Evolutionary conservation across 2,888 invertebrate species (phyloP).

Genomic region (Andrena hattorfiana): DNA sequence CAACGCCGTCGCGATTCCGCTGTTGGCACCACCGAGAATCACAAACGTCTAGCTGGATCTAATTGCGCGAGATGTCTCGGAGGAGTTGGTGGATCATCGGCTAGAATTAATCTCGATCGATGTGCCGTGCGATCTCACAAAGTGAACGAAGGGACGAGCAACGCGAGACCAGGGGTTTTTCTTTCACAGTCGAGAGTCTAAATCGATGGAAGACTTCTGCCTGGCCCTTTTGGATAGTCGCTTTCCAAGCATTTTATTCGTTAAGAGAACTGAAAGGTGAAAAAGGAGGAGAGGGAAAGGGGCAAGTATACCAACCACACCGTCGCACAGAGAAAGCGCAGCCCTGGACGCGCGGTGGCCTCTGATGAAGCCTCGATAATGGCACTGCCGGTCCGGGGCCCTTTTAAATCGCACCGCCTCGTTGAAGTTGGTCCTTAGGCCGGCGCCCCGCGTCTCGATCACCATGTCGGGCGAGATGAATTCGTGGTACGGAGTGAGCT

Average conservation of each 20-base stretch:
- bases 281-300: neutral
- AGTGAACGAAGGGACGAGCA: neutral
- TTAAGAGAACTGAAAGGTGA: neutral
- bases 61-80: neutral
- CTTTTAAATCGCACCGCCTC: slow-evolving; percentile 74
- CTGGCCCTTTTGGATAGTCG: too few species aligned
- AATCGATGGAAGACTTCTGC: too few species aligned
- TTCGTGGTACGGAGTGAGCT: slow-evolving; percentile 86
- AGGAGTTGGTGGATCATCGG: neutral
- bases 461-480: slow-evolving; percentile 88
- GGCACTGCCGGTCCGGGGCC: slow-evolving; percentile 83
- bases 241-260: too few species aligned
- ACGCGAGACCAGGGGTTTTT: too few species aligned
- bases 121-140: neutral
- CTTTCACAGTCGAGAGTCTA: too few species aligned
- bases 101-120: neutral
- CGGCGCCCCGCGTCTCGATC: slow-evolving; percentile 89
- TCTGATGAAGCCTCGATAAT: slow-evolving; percentile 86
- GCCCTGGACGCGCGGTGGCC: slow-evolving; percentile 84
- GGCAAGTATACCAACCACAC: slow-evolving; percentile 80
- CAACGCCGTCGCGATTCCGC: neutral
- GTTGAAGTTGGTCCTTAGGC: slow-evolving; percentile 84
- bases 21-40: neutral
- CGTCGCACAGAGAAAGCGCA: slow-evolving; percentile 86
- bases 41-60: neutral